These are phyloP conservation scores for Ecdyonurus torrentis DNA, from an alignment of 2,888 invertebrate genomes.

Conservation along the genomic window DNA sequence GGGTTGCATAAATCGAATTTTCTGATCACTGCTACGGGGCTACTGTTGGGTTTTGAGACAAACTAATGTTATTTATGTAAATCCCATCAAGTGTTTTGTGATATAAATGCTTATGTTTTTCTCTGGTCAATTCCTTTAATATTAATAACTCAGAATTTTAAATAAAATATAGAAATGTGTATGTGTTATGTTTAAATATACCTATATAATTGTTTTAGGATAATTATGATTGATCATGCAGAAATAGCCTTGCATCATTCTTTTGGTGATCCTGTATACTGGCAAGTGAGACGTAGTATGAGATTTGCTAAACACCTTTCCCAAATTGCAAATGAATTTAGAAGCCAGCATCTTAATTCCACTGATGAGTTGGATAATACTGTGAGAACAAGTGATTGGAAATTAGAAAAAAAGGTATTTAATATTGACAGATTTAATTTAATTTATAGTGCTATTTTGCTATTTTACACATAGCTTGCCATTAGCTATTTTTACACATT, in stretches of 20 bases:
- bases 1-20: too few relatives aligned
- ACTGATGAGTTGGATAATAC: conserved; percentile 39
- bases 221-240: conserved; percentile 55
- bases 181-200: conserved; percentile 17
- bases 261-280: conserved; percentile 71
- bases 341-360: conserved; percentile 43
- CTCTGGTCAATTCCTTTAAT: not conserved
- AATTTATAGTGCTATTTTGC: too few relatives aligned
- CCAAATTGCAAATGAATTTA: conserved; percentile 48
- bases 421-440: too few relatives aligned
- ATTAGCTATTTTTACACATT: too few relatives aligned
- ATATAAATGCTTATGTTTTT: too few relatives aligned
- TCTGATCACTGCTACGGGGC: too few relatives aligned
- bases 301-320: conserved; percentile 56
- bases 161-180: too few relatives aligned
- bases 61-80: too few relatives aligned
- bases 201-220: conserved; percentile 23
- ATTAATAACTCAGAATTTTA: not conserved
- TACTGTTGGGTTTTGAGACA: too few relatives aligned
- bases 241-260: conserved; percentile 75
- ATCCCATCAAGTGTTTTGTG: too few relatives aligned
- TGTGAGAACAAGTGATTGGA: conserved; percentile 42
- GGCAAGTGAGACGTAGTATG: conserved; percentile 83
- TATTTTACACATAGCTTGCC: too few relatives aligned
- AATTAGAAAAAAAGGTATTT: conserved; percentile 24